phyloP scores from a whole-genome alignment of 1,140 invertebrate species.

The Triops cancriformis region DNA sequence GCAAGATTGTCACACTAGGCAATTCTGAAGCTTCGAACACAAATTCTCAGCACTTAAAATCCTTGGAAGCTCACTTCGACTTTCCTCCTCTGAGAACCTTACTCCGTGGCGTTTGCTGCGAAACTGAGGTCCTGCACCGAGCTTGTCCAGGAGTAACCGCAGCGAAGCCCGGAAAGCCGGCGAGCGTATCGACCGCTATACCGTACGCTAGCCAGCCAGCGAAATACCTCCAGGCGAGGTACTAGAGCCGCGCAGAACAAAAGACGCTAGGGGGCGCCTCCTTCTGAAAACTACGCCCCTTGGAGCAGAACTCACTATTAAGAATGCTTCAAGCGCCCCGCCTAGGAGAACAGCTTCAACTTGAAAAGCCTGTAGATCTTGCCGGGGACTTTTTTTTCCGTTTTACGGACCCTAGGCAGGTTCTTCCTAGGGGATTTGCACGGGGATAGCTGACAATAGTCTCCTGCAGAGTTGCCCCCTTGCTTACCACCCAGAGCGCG shows the following conservation, averaged over 20 bases:
- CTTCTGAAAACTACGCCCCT: neutral
- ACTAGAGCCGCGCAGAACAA: neutral
- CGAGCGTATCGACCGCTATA: neutral
- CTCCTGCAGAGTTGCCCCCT: slow-evolving; percentile 30
- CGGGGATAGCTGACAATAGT: slow-evolving; percentile 7
- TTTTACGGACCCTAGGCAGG: neutral
- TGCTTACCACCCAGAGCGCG: slow-evolving; percentile 43
- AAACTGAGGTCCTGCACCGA: neutral
- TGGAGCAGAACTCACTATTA: neutral
- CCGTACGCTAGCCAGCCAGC: neutral
- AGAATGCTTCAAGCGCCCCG: slow-evolving; percentile 5
- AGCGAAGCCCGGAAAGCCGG: neutral
- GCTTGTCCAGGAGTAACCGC: neutral
- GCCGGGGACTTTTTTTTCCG: neutral
- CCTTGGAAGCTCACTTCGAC: neutral
- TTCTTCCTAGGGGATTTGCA: slow-evolving; percentile 13
- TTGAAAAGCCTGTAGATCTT: slow-evolving; percentile 14
- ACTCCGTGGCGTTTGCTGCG: neutral
- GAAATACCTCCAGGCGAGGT: slow-evolving; percentile 9
- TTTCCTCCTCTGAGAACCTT: neutral
- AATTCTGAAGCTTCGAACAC: neutral
- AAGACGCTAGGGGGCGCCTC: neutral
- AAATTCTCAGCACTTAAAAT: neutral
- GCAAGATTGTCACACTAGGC: neutral
- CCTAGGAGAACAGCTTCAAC: slow-evolving; percentile 8